Evolutionary conservation across 2,888 invertebrate genomes (phyloP).

Genomic region (Drosophila ustulata): DNA sequence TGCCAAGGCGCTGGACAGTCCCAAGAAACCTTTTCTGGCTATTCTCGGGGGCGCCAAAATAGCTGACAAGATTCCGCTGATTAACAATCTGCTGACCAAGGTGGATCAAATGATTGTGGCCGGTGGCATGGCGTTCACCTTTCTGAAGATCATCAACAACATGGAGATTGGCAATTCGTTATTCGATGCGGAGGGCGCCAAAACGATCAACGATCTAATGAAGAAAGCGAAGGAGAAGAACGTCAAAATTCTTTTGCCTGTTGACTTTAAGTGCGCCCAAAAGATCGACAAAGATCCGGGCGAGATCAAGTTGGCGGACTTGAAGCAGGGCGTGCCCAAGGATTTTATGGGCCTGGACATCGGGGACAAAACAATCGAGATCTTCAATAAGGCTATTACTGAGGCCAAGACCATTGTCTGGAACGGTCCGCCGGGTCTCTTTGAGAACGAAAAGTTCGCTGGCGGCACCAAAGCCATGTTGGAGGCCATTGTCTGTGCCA

Average conservation of each 20-base stretch:
- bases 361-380: slow-evolving; percentile 92
- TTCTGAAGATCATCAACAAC: slow-evolving; percentile 94
- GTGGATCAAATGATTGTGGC: slow-evolving; percentile 99
- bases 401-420: slow-evolving; percentile 98
- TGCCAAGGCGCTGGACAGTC: slow-evolving; percentile 97
- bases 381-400: slow-evolving; percentile 92
- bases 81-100: slow-evolving; percentile 98
- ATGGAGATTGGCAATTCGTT: slow-evolving; percentile 98
- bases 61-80: slow-evolving; percentile 98
- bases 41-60: slow-evolving; percentile 99
- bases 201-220: slow-evolving; percentile 94
- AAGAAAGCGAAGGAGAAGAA: slow-evolving; percentile 96
- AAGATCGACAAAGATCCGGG: slow-evolving; percentile 97
- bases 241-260: slow-evolving; percentile 96
- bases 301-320: slow-evolving; percentile 88
- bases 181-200: slow-evolving; percentile 97
- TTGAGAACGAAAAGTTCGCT: slow-evolving; percentile 97
- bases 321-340: slow-evolving; percentile 94
- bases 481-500: slow-evolving; percentile 96
- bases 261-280: slow-evolving; percentile 97
- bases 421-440: slow-evolving; percentile 99
- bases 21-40: slow-evolving; percentile 97
- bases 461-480: slow-evolving; percentile 95
- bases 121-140: slow-evolving; percentile 99
- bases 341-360: slow-evolving; percentile 98